Base-by-base conservation (phyloP, 2,797 vertebrate genomes). In the Lagodon rhomboides region DNA sequence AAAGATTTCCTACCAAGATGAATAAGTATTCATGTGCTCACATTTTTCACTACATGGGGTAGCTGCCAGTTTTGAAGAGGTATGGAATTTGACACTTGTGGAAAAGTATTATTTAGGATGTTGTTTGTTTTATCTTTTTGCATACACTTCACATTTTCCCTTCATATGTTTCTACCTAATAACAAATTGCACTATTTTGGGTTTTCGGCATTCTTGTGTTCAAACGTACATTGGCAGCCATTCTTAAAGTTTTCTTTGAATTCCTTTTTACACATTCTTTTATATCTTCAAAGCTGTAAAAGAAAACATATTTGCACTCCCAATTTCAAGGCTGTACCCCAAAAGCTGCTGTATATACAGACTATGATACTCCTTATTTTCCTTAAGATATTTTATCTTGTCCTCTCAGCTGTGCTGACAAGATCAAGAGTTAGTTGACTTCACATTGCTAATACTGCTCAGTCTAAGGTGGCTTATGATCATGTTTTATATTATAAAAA, bases 61-160 rank as follows among this genome's bases (percentile, higher is more conserved):
- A 94, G 93, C 90, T 94, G 91, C 92, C 92, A 93, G 81, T 89
- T 92, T 88, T 76, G 25, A 83, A 51, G 60, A 65, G 54, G 68
- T 74, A 53, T 68, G 75, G 62, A 87, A 77, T 74, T 3, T 79
- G 73, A 64, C 54, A 66, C 66, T 64, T 46, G 23, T 58, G 25
- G 22, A 77, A 68, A 54, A 73, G 17, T 54, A 12, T 77, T 10
- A 75, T 62, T 47, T 58, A 3, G 70, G 66, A 60, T 61, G 7
- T 73, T 3, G 22, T 65, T 62, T 55, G 9, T 73, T 84, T 75
- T 34, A 22, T 25, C 23, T 47, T 83, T 81, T 86, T 73, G 55
- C n/a, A 69, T 77, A 69, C 34, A 71, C 17, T 77, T 73, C 17
- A 65, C n/a, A 80, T 62, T 22, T 67, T 78, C 41, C 9, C 54